Evolutionary conservation across 2,888 invertebrate genomes (phyloP).

Genomic region (Beris morrisii): DNA sequence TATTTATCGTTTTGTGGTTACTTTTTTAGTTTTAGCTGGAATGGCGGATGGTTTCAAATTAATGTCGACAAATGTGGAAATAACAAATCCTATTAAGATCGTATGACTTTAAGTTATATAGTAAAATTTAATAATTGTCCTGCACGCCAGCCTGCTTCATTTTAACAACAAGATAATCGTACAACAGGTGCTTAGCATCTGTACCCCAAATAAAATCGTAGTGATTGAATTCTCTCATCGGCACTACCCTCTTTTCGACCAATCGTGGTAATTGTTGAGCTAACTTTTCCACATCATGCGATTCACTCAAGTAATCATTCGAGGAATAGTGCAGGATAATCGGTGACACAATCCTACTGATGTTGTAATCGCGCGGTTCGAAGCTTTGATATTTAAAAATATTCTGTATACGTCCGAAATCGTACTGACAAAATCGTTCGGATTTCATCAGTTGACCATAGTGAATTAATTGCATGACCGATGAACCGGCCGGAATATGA

Average conservation of each 20-base stretch:
- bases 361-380: constrained; percentile 56
- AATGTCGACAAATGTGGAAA: too few species aligned
- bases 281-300: constrained; percentile 54
- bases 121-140: too few species aligned
- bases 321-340: constrained; percentile 57
- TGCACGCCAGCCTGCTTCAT: neutral
- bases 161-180: constrained; percentile 1
- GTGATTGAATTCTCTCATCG: constrained; percentile 62
- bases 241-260: constrained; percentile 57
- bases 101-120: too few species aligned
- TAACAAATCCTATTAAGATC: too few species aligned
- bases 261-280: constrained; percentile 56
- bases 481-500: constrained; percentile 62
- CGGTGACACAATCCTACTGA: constrained; percentile 53
- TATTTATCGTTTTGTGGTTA: too few species aligned
- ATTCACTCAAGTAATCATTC: constrained; percentile 61
- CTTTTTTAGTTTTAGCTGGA: too few species aligned
- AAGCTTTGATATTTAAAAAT: constrained; percentile 54
- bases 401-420: constrained; percentile 57
- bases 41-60: too few species aligned
- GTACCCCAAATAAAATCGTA: constrained; percentile 68
- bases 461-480: constrained; percentile 58
- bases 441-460: constrained; percentile 55
- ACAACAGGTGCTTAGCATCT: constrained; percentile 12
- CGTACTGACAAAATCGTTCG: constrained; percentile 53